These are phyloP conservation scores for Lottia scabra DNA, from an alignment of 2,888 invertebrate species.

Conservation along the genomic window DNA sequence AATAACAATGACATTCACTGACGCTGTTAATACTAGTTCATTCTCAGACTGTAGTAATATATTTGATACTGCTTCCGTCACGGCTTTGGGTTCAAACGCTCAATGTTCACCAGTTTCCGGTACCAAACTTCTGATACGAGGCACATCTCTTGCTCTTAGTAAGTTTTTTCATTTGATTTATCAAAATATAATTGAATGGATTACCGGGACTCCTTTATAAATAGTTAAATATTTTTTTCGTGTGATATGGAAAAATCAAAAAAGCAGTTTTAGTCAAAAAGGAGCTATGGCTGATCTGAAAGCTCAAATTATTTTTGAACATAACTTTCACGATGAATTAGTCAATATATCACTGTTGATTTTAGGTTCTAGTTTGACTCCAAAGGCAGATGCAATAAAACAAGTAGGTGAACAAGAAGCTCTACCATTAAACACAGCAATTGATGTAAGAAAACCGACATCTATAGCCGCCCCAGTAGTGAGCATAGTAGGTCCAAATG, in stretches of 20 bases:
- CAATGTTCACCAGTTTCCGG: constrained; percentile 8
- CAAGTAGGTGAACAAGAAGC: constrained; percentile 7
- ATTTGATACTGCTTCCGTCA: constrained; percentile 2
- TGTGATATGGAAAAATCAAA: too few species aligned
- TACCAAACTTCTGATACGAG: neutral
- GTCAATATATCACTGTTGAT: too few species aligned
- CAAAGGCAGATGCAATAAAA: constrained; percentile 15
- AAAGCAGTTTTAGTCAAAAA: too few species aligned
- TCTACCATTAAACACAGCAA: constrained; percentile 12
- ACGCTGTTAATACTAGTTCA: neutral
- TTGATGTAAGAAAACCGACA: constrained; percentile 12
- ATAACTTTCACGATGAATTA: too few species aligned
- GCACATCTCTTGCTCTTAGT: neutral
- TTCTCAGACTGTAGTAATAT: constrained; percentile 3
- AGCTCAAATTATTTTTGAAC: too few species aligned
- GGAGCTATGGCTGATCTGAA: too few species aligned
- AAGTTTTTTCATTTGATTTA: neutral
- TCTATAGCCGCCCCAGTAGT: constrained; percentile 16
- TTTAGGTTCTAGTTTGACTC: neutral
- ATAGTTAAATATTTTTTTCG: too few species aligned
- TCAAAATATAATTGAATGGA: too few species aligned
- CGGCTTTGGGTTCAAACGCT: constrained; percentile 10
- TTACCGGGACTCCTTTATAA: too few species aligned
- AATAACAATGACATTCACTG: constrained; percentile 7
- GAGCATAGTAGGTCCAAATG: constrained; percentile 14